Evolutionary conservation across 2,113 vertebrate genomes (phyloP).

Genomic region (Actenoides hombroni): DNA sequence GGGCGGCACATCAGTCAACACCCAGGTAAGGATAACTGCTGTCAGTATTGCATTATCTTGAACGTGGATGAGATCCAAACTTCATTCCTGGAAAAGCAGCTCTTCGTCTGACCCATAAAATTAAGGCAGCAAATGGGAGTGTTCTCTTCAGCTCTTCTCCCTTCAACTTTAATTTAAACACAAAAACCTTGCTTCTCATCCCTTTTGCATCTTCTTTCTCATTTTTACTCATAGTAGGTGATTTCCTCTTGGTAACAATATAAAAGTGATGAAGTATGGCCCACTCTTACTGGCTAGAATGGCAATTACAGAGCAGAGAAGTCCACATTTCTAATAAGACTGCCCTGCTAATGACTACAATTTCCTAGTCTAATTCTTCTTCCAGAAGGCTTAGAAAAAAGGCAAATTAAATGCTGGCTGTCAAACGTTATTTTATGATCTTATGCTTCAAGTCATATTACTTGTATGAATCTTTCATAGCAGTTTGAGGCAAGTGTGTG

Average conservation of each 20-base stretch:
- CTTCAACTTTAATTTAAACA: not conserved
- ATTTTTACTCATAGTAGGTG: not conserved
- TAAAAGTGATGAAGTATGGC: not conserved
- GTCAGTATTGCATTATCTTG: not conserved
- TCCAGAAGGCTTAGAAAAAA: not conserved
- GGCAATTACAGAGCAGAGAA: not conserved
- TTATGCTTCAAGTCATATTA: not conserved
- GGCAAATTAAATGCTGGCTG: not conserved
- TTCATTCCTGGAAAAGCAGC: not conserved
- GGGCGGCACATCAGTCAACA: not conserved
- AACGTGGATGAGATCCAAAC: not conserved
- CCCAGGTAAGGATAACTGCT: not conserved
- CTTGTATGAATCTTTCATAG: not conserved
- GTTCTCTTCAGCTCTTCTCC: not conserved
- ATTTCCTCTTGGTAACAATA: not conserved
- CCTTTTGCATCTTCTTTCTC: not conserved
- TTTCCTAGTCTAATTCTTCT: slow-evolving; percentile 20
- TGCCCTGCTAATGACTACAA: not conserved
- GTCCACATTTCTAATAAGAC: not conserved
- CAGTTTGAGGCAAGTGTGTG: not conserved
- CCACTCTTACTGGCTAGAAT: not conserved
- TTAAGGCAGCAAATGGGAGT: not conserved
- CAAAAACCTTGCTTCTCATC: not conserved
- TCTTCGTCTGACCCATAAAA: not conserved
- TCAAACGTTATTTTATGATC: not conserved